A percentile compares a stretch with the other conserved stretches of the same genome.
Evolutionary conservation across 2,888 invertebrate genomes (phyloP).

Genomic region (Rhagonycha lutea): DNA sequence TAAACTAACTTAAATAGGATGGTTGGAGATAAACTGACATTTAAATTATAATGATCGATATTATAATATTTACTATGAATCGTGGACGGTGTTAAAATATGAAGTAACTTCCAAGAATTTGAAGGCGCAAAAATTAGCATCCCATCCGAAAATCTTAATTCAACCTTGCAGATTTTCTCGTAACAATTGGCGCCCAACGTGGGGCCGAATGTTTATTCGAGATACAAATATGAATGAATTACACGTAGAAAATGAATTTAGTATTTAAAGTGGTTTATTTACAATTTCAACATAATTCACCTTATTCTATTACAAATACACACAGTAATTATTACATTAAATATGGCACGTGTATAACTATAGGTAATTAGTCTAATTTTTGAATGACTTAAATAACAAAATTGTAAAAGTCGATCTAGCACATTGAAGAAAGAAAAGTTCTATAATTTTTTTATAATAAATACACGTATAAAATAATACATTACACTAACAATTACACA

Average conservation of each 20-base stretch:
- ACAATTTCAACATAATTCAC: slow-evolving; percentile 29
- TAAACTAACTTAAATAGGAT: neutral
- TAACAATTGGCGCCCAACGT: too few species aligned
- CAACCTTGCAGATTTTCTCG: too few species aligned
- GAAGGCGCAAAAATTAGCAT: too few species aligned
- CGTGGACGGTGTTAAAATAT: too few species aligned
- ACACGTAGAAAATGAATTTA: neutral
- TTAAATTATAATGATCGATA: too few species aligned
- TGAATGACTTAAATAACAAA: slow-evolving; percentile 31
- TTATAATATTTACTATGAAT: too few species aligned
- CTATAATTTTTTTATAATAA: slow-evolving; percentile 23
- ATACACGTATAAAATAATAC: slow-evolving; percentile 40
- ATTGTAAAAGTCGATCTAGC: slow-evolving; percentile 25
- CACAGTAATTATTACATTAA: slow-evolving; percentile 48
- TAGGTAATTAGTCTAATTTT: slow-evolving; percentile 33
- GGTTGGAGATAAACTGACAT: neutral
- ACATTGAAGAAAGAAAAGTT: slow-evolving; percentile 25
- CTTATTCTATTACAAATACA: slow-evolving; percentile 45
- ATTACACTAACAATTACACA: slow-evolving; percentile 35
- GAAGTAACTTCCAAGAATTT: too few species aligned
- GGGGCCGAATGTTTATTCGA: too few species aligned
- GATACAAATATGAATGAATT: too few species aligned
- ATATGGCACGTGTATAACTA: slow-evolving; percentile 47
- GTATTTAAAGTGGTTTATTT: slow-evolving; percentile 27
- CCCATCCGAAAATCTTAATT: too few species aligned